Conservation (phyloP, 2,797 vertebrate genomes). For the Girardinus metallicus region DNA sequence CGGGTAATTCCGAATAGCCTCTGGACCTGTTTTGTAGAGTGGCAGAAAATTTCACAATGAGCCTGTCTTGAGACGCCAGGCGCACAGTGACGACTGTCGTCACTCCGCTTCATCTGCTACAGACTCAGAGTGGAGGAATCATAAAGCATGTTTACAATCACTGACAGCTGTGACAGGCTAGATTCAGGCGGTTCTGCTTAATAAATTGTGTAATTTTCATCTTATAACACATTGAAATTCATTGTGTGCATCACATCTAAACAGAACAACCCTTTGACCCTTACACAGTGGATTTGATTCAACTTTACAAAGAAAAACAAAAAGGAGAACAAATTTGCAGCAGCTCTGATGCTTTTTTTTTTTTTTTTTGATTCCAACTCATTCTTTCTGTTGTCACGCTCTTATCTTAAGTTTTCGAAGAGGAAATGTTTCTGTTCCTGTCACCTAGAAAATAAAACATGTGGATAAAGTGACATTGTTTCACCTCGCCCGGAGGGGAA, state of each 20-base stretch:
- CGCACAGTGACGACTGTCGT: conserved; percentile 10
- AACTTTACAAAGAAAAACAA: neutral
- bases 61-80: conserved; percentile 18
- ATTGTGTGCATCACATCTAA: conserved; percentile 15
- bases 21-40: conserved; percentile 36
- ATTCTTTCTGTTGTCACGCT: conserved; percentile 29
- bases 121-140: conserved; percentile 7
- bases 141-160: conserved; percentile 1
- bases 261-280: conserved; percentile 12
- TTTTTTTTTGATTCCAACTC: conserved; percentile 21
- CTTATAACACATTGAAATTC: conserved; percentile 17
- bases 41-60: conserved; percentile 40
- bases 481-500: conserved; percentile 18
- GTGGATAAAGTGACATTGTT: conserved; percentile 50
- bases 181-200: conserved; percentile 36
- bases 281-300: neutral
- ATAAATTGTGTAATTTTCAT: conserved; percentile 21
- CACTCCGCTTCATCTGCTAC: conserved; percentile 30
- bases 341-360: neutral
- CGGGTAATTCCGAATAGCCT: conserved; percentile 60
- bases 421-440: conserved; percentile 57
- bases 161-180: conserved; percentile 35
- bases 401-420: conserved; percentile 45
- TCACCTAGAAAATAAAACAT: conserved; percentile 48
- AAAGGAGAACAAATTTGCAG: conserved; percentile 5